These are phyloP conservation scores for Diploptera punctata DNA, from an alignment of 2,888 invertebrate species.

Conservation along the genomic window DNA sequence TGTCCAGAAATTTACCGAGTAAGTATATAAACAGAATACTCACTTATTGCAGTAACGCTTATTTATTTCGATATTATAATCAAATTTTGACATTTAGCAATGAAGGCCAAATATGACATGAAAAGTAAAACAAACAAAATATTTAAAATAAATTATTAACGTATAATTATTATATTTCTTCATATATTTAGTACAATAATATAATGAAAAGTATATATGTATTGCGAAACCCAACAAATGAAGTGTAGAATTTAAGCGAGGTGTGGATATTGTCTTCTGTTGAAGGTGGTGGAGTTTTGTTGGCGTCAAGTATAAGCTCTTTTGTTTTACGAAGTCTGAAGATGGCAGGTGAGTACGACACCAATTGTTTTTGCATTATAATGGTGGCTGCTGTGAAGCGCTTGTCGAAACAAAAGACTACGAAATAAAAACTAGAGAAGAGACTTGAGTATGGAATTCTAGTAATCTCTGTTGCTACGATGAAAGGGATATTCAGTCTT, in stretches of 20 bases:
- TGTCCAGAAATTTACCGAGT: no score
- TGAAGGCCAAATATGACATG: no score
- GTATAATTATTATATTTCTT: no score
- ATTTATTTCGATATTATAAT: no score
- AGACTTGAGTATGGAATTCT: constrained; percentile 1
- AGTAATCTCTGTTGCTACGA: constrained; percentile 2
- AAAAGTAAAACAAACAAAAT: no score
- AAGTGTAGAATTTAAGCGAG: background rate
- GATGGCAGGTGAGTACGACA: background rate
- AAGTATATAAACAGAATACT: no score
- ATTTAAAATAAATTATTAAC: no score
- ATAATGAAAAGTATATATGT: background rate
- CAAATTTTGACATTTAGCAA: no score
- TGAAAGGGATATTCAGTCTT: background rate
- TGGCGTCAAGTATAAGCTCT: background rate
- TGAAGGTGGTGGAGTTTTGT: background rate
- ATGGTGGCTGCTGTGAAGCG: background rate
- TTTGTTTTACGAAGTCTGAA: background rate
- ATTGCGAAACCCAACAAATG: background rate
- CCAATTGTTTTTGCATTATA: constrained; percentile 2
- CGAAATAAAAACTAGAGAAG: constrained; percentile 7
- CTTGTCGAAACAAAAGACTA: constrained; percentile 11
- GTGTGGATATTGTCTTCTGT: no score
- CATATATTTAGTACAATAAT: no score
- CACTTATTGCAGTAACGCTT: no score